Base-by-base conservation (phyloP, 1,140 invertebrate genomes). In the Micrasema minimum region DNA sequence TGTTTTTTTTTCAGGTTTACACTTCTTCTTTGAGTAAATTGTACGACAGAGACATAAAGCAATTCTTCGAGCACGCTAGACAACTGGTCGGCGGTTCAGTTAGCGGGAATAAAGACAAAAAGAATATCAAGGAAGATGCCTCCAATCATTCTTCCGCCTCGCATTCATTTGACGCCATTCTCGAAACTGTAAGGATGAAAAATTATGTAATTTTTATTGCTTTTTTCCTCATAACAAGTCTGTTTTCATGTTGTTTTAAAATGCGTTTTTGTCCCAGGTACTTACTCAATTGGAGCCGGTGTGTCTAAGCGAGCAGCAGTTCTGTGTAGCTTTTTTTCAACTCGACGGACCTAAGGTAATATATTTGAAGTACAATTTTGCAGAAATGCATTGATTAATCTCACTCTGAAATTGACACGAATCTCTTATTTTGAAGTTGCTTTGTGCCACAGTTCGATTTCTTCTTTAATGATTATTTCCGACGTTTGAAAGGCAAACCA, bases 241-340 rank as follows among this genome's bases (percentile, higher is more conserved):
- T 59, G 14, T 26, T 12, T 16, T 35, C 5, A 43, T 64, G 46
- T 7, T 66, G 31, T 9, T 50, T 20, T 66, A 6, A 37, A 50
- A n/a, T n/a, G n/a, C 22, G n/a, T 65, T 70, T 46, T 59, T 1
- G 67, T 71, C 96, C 78, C 88, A 90, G 79, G 90, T 96, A 16
- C 82, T 99, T 7, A 92, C 90, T 48, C 92, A 97, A 78, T 86
- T 98, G 53, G 96, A 98, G 80, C 94, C 93, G 22, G 90, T 97
- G 69, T 98, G 96, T 80, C 86, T 98, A 41, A 91, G 92, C 18
- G 97, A 99, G 81, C 97, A 99, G 84, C 91, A 96, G 73, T 99
- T 99, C 85, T 98, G 96, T 81, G 90, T 95, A 10, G 87, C 90
- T 35, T 99, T 99, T 84, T 96, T 99, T 78, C 93, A 96, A 79